These are phyloP conservation scores for Campoplex nolae DNA, from an alignment of 2,888 invertebrate species.

Conservation along the genomic window DNA sequence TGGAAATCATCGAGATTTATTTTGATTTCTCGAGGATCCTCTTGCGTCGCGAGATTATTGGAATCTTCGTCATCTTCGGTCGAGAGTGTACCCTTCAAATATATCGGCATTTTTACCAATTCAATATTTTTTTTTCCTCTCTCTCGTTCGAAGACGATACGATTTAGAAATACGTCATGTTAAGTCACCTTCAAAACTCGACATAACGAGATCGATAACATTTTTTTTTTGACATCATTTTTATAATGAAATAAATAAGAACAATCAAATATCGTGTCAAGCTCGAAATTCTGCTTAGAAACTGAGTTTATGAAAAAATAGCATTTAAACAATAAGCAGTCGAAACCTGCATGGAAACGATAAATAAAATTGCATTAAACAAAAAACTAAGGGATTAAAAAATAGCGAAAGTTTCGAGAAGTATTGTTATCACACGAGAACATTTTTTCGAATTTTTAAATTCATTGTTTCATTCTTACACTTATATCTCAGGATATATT, in stretches of 20 bases:
- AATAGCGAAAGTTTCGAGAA: background rate
- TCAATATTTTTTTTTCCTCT: background rate
- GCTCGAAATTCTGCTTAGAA: too few relatives aligned
- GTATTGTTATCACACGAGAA: too few relatives aligned
- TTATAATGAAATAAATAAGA: background rate
- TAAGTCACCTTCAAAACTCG: background rate
- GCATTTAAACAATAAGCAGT: too few relatives aligned
- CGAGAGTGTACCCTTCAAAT: background rate
- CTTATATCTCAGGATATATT: too few relatives aligned
- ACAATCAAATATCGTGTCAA: background rate
- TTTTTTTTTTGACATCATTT: background rate
- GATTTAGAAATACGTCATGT: background rate
- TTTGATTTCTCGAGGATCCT: background rate
- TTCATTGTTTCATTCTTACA: too few relatives aligned
- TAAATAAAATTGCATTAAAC: background rate
- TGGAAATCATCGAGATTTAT: background rate
- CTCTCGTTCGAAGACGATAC: background rate
- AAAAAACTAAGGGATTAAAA: background rate
- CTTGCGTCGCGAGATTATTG: background rate
- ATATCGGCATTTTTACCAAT: background rate
- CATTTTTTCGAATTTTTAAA: too few relatives aligned
- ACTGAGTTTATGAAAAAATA: too few relatives aligned
- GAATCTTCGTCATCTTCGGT: background rate
- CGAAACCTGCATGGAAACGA: background rate
- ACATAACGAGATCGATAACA: background rate